Conservation (phyloP, 2,888 invertebrate species). For the Drosophila anomelani region DNA sequence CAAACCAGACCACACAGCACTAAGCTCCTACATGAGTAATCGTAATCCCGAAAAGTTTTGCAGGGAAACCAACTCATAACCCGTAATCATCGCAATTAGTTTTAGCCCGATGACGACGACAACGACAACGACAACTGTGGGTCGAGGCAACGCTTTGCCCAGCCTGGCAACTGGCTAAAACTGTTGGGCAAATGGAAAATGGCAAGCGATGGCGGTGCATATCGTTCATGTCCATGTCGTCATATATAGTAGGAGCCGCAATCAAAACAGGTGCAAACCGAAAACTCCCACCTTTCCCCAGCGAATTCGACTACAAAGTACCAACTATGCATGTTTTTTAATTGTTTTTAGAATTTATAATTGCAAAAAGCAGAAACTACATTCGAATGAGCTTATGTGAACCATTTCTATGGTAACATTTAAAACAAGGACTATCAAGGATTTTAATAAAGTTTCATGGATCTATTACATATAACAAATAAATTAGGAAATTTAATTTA, state of each 20-base stretch:
- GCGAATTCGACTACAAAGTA: slow-evolving; percentile 18
- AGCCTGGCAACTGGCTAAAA: slow-evolving; percentile 21
- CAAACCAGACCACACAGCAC: slow-evolving; percentile 21
- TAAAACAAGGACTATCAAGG: background rate
- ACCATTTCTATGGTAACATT: background rate
- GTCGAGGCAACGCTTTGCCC: slow-evolving; percentile 23
- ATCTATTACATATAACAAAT: background rate
- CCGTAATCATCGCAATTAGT: slow-evolving; percentile 68
- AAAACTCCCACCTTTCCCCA: background rate
- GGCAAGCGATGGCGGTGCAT: background rate
- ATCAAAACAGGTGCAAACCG: slow-evolving; percentile 23
- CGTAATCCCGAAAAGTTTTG: slow-evolving; percentile 47
- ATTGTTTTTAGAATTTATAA: background rate
- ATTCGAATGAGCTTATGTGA: background rate
- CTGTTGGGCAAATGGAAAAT: slow-evolving; percentile 16
- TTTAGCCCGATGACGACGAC: slow-evolving; percentile 43
- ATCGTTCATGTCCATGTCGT: slow-evolving; percentile 28
- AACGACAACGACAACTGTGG: slow-evolving; percentile 6
- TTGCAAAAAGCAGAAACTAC: background rate
- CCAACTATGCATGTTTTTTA: background rate
- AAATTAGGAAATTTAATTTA: background rate
- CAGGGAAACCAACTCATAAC: slow-evolving; percentile 49
- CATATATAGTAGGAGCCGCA: slow-evolving; percentile 21
- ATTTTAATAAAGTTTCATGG: background rate
- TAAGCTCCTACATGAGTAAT: slow-evolving; percentile 49